phyloP scores from a whole-genome alignment of 2,113 vertebrate species.

The Marmota monax region DNA sequence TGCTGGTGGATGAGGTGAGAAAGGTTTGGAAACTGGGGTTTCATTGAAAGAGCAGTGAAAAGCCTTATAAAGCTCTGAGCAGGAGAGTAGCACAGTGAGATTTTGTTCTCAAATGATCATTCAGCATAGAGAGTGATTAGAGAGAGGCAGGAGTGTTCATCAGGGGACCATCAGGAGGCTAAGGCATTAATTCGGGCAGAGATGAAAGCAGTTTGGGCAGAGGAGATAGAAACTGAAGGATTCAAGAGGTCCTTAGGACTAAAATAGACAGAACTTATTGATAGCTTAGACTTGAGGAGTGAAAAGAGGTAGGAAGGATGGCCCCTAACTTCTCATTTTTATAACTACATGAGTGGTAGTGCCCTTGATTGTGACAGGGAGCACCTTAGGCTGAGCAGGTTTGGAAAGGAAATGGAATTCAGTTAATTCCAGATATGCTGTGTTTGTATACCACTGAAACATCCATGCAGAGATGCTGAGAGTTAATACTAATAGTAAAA shows the following conservation, averaged over 20 bases:
- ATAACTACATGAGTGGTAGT: background rate
- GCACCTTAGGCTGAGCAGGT: background rate
- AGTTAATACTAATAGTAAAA: background rate
- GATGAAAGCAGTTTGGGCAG: background rate
- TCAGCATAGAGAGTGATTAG: background rate
- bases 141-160: background rate
- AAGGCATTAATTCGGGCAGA: background rate
- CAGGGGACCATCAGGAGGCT: background rate
- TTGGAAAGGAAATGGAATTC: background rate
- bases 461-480: background rate
- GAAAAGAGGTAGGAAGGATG: background rate
- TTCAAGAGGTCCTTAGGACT: background rate
- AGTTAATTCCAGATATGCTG: background rate
- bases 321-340: background rate
- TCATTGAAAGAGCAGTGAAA: background rate
- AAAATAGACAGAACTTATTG: background rate
- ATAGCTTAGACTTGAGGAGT: background rate
- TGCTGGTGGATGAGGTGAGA: background rate
- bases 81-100: background rate
- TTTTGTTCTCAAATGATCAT: background rate
- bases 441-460: background rate
- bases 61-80: background rate
- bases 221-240: background rate
- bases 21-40: background rate
- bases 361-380: background rate